A percentile compares a stretch with the other conserved stretches of the same genome.
phyloP scores from a whole-genome alignment of 2,797 vertebrate species.

The Gymnothorax reevesii region DNA sequence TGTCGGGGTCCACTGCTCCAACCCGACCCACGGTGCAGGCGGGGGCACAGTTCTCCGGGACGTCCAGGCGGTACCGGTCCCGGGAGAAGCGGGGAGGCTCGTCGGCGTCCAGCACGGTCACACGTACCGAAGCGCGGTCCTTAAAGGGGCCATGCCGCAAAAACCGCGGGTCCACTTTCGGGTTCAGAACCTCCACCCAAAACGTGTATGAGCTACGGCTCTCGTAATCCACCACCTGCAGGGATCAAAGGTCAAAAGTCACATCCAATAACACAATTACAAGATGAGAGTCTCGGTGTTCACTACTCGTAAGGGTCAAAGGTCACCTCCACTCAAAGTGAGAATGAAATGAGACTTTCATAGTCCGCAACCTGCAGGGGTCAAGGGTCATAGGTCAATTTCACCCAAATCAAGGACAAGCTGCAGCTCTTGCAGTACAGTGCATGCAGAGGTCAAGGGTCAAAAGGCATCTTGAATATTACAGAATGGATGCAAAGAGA shows the following conservation, averaged over 20 bases:
- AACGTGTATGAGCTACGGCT: slow-evolving; percentile 78
- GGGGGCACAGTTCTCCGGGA: slow-evolving; percentile 80
- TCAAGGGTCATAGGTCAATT: too few relatives aligned
- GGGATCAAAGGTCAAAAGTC: not conserved
- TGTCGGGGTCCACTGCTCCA: slow-evolving; percentile 79
- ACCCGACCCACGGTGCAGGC: slow-evolving; percentile 79
- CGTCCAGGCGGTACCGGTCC: slow-evolving; percentile 75
- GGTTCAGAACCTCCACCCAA: slow-evolving; percentile 83
- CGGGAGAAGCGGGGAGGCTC: slow-evolving; percentile 84
- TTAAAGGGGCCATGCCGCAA: slow-evolving; percentile 85
- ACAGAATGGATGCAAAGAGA: not conserved
- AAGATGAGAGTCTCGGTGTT: too few relatives aligned
- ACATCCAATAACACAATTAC: not conserved
- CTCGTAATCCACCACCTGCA: slow-evolving; percentile 83
- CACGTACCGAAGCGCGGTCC: slow-evolving; percentile 80
- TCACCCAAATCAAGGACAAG: too few relatives aligned
- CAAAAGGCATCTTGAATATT: too few relatives aligned
- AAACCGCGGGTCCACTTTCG: slow-evolving; percentile 79
- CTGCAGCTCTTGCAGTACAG: too few relatives aligned
- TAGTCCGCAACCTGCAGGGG: too few relatives aligned
- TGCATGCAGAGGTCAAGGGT: too few relatives aligned
- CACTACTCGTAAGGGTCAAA: too few relatives aligned
- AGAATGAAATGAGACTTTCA: too few relatives aligned
- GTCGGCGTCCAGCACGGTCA: slow-evolving; percentile 83
- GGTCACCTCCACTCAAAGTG: too few relatives aligned